These are phyloP conservation scores for Phaethon lepturus DNA, from an alignment of 2,113 vertebrate species.

Conservation along the genomic window DNA sequence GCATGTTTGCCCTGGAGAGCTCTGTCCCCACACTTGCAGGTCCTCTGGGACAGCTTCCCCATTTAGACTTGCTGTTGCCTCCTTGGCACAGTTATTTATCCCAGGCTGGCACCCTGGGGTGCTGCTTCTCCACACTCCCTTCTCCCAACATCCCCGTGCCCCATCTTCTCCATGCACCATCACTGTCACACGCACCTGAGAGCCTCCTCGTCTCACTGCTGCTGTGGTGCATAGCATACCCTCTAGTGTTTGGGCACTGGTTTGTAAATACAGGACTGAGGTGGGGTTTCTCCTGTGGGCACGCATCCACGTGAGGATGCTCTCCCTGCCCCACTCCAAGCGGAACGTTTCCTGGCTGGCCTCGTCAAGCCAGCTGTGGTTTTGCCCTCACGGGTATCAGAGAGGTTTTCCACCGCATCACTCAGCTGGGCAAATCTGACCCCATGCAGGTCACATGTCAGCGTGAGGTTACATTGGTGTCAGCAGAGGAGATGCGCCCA, in stretches of 20 bases:
- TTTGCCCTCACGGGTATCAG: accelerated
- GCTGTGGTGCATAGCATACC: neutral
- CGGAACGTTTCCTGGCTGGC: neutral
- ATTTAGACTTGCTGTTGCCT: neutral
- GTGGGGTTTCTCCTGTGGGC: neutral
- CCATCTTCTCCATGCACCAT: neutral
- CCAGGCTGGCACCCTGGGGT: neutral
- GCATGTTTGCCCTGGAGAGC: neutral
- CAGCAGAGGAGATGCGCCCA: neutral
- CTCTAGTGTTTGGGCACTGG: neutral
- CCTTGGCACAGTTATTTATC: neutral
- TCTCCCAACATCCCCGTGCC: neutral
- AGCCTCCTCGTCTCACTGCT: neutral
- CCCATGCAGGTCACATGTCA: accelerated
- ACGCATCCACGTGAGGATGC: neutral
- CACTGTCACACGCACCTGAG: neutral
- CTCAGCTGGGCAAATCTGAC: neutral
- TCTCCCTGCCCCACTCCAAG: neutral
- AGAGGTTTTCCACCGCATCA: neutral
- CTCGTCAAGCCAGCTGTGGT: neutral
- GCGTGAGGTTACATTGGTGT: neutral
- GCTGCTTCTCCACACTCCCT: neutral
- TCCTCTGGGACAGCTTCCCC: neutral
- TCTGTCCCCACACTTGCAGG: neutral
- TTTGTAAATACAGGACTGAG: neutral